Percentiles rank a stretch among this genome's conserved stretches.
Conservation (phyloP, 2,888 invertebrate genomes). For the Pinctada fucata region DNA sequence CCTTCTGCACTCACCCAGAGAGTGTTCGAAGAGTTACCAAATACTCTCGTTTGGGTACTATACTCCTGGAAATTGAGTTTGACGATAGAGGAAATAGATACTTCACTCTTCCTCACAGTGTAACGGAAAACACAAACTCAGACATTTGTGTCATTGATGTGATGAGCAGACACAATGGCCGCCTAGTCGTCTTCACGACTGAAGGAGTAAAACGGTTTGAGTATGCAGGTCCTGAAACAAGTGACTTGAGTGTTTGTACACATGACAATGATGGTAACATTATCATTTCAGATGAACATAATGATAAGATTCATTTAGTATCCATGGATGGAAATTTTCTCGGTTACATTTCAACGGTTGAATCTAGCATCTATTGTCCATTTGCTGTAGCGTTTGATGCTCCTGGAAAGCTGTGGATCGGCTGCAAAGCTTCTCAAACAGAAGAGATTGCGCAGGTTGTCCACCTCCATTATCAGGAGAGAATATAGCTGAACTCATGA, state of each 20-base stretch:
- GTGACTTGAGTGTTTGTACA: conserved; percentile 11
- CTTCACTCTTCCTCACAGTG: conserved; percentile 20
- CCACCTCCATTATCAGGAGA: not conserved
- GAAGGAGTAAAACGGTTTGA: not conserved
- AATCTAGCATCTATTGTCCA: conserved; percentile 12
- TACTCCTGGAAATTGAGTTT: conserved; percentile 10
- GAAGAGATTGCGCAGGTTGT: conserved; percentile 20
- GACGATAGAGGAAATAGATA: not conserved
- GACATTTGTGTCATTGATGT: conserved; percentile 27
- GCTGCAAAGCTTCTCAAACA: conserved; percentile 11
- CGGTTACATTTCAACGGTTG: conserved; percentile 4
- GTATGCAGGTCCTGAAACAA: conserved; percentile 9
- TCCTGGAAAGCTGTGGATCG: conserved; percentile 9
- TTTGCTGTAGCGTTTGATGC: conserved; percentile 11
- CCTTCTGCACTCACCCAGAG: not conserved
- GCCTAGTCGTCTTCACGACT: conserved; percentile 7
- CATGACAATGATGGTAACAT: conserved; percentile 21
- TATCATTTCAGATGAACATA: conserved; percentile 16
- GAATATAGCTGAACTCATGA: no score
- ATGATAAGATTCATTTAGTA: conserved; percentile 12
- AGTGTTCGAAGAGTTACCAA: conserved; percentile 19
- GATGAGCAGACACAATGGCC: conserved; percentile 1
- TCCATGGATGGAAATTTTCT: conserved; percentile 14
- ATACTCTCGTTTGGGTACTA: conserved; percentile 1
- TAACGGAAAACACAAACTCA: conserved; percentile 11